Conservation (phyloP, 2,888 invertebrate species). For the Bedellia somnulentella region DNA sequence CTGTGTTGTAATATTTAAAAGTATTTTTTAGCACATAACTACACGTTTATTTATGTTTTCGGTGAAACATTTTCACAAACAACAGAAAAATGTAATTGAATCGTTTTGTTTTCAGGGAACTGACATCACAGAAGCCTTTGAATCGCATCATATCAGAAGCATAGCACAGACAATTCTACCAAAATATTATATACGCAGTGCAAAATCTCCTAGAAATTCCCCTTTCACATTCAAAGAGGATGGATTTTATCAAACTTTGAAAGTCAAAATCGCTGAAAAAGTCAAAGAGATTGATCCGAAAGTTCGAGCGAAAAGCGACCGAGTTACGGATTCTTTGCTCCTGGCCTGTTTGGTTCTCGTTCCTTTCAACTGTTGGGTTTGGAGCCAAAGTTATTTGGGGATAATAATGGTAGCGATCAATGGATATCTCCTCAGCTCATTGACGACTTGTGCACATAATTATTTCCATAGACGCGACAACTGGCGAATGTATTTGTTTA, state of each 20-base stretch:
- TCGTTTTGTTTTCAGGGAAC: constrained; percentile 48
- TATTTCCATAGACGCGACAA: constrained; percentile 78
- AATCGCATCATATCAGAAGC: constrained; percentile 61
- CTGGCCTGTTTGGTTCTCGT: constrained; percentile 20
- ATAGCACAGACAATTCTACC: constrained; percentile 64
- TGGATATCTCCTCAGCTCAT: constrained; percentile 25
- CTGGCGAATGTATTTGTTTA: constrained; percentile 81
- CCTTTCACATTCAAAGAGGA: constrained; percentile 74
- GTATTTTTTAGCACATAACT: too few species aligned
- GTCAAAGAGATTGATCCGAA: constrained; percentile 52
- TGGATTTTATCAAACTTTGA: constrained; percentile 78
- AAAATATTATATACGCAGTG: constrained; percentile 69
- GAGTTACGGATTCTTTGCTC: constrained; percentile 25
- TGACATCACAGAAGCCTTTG: constrained; percentile 68
- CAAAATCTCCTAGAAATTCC: constrained; percentile 64
- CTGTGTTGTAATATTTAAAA: too few species aligned
- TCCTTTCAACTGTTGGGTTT: constrained; percentile 28
- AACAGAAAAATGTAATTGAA: too few species aligned
- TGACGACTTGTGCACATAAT: constrained; percentile 71
- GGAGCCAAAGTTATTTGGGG: constrained; percentile 23
- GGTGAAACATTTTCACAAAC: too few species aligned
- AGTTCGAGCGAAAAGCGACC: constrained; percentile 28
- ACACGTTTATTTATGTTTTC: too few species aligned
- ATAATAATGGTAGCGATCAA: constrained; percentile 20
- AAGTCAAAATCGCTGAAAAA: constrained; percentile 56